Evolutionary conservation across 2,113 vertebrate genomes (phyloP).

Genomic region (Phyllostomus hastatus): DNA sequence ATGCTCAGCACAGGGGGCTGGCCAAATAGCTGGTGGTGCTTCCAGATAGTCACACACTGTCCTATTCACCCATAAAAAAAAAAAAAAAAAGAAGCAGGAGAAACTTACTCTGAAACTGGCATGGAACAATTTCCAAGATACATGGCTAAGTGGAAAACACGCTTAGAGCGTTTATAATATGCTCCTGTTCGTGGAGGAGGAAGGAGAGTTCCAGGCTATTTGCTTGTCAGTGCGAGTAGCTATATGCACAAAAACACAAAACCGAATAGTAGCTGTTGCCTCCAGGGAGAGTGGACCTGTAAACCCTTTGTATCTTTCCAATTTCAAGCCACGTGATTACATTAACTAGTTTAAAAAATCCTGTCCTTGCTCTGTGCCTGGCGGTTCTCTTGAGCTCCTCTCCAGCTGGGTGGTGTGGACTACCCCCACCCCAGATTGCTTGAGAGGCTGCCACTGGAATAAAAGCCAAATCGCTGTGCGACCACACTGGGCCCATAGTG

Average conservation of each 20-base stretch:
- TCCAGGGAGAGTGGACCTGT: background rate
- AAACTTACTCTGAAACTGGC: background rate
- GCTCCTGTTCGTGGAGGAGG: background rate
- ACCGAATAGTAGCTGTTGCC: background rate
- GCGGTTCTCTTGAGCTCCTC: background rate
- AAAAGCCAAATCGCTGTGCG: background rate
- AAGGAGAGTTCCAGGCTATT: background rate
- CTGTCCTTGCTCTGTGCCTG: background rate
- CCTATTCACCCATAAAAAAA: background rate
- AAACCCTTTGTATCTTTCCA: background rate
- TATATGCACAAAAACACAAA: background rate
- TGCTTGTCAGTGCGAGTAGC: background rate
- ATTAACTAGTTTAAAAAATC: background rate
- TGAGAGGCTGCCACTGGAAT: background rate
- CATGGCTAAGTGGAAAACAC: background rate
- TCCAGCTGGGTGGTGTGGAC: background rate
- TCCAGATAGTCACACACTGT: background rate
- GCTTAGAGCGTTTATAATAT: background rate
- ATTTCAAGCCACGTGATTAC: background rate
- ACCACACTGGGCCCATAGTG: background rate
- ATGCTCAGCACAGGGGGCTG: background rate
- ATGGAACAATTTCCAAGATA: background rate
- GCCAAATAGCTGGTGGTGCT: background rate
- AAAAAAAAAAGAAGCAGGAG: background rate
- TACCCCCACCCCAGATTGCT: background rate